Evolutionary conservation across 2,797 vertebrate species (phyloP).

Genomic region (Otus scops): DNA sequence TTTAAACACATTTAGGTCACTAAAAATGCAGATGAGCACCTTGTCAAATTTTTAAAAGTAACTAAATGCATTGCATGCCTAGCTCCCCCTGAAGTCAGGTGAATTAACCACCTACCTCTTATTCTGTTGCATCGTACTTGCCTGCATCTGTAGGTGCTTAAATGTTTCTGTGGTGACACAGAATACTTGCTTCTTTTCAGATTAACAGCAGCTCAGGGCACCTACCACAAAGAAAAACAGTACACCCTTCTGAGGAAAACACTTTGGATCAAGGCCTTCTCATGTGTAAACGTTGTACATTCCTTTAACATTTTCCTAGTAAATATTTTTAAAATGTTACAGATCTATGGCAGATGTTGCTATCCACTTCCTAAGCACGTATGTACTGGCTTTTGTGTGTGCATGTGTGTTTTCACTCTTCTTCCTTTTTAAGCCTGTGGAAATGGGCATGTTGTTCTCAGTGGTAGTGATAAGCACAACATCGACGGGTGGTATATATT

Average conservation of each 20-base stretch:
- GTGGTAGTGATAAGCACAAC: neutral
- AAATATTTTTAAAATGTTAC: conserved; percentile 29
- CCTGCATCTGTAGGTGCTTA: neutral
- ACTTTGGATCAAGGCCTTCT: neutral
- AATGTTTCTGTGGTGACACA: neutral
- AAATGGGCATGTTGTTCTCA: neutral
- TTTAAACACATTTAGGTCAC: neutral
- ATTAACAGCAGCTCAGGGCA: neutral
- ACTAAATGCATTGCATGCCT: neutral
- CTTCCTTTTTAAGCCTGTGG: neutral
- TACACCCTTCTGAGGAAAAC: neutral
- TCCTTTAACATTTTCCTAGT: conserved; percentile 1
- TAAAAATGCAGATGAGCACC: neutral
- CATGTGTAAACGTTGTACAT: neutral
- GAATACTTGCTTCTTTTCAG: neutral
- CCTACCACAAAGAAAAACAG: neutral
- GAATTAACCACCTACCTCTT: neutral
- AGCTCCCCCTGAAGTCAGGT: neutral
- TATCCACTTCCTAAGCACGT: conserved; percentile 13
- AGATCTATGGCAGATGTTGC: conserved; percentile 42
- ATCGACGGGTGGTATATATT: neutral
- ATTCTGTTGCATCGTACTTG: neutral
- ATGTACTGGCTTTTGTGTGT: neutral
- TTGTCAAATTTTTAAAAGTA: neutral
- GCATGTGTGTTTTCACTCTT: neutral